Conservation (phyloP, 2,888 invertebrate genomes). For the Pachycephus smyrnensis region DNA sequence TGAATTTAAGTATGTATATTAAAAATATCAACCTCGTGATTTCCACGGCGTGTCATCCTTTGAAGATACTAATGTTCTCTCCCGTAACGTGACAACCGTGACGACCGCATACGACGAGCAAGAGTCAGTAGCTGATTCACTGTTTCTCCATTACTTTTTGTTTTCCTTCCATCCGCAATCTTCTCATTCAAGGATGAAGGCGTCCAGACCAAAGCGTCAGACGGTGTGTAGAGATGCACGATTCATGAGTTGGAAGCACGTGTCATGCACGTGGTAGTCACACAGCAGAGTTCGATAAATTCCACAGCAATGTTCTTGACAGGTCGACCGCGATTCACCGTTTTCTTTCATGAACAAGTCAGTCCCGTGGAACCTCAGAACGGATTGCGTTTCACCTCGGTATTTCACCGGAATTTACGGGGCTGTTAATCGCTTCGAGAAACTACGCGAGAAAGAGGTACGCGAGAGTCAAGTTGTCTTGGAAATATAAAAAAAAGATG, state of each 20-base stretch:
- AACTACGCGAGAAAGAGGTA: not conserved
- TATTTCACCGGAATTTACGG: not conserved
- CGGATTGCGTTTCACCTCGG: conserved; percentile 9
- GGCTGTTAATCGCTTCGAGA: not conserved
- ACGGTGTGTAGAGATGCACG: not conserved
- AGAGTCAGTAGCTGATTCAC: not conserved
- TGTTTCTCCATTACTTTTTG: not conserved
- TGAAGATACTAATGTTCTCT: not conserved
- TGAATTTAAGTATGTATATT: not conserved
- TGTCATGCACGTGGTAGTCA: not conserved
- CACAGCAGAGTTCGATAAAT: not conserved
- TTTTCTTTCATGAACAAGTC: not conserved
- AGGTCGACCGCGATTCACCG: not conserved
- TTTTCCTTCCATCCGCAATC: not conserved
- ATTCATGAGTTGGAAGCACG: not conserved
- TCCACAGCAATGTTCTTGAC: not conserved
- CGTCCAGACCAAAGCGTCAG: not conserved
- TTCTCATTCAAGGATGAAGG: not conserved
- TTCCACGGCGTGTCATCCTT: not conserved
- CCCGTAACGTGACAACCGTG: not conserved
- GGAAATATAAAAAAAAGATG: not conserved
- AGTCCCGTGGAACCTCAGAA: not conserved
- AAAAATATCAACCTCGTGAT: not conserved
- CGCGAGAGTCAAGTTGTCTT: not conserved
- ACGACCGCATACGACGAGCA: not conserved